Evolutionary conservation across 2,113 vertebrate species (phyloP).

Genomic region (Microcebus murinus): DNA sequence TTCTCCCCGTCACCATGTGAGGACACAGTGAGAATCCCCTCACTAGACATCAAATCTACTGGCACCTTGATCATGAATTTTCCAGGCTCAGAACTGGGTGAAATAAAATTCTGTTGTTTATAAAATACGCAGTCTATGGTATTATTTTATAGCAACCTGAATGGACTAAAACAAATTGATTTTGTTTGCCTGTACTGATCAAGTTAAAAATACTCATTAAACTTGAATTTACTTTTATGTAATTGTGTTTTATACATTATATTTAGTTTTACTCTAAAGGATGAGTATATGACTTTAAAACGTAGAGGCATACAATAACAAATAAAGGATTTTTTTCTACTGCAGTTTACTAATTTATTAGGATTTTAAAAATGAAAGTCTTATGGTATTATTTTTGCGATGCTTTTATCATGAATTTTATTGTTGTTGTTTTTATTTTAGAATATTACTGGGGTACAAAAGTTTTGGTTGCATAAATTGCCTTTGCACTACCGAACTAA

Average conservation of each 20-base stretch:
- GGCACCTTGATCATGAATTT: not conserved
- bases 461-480: too few relatives aligned
- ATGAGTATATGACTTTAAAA: not conserved
- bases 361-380: not conserved
- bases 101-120: not conserved
- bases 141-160: not conserved
- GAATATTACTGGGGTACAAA: too few relatives aligned
- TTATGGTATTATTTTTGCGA: not conserved
- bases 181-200: not conserved
- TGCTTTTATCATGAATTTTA: not conserved
- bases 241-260: not conserved
- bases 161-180: not conserved
- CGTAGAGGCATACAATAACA: not conserved
- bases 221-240: not conserved
- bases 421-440: too few relatives aligned
- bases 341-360: not conserved
- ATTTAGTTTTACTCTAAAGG: not conserved
- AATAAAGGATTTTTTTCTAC: not conserved
- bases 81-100: not conserved
- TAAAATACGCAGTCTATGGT: too few relatives aligned
- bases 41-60: accelerated
- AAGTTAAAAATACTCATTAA: not conserved
- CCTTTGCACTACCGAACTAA: too few relatives aligned
- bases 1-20: not conserved
- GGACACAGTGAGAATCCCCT: not conserved